Base-by-base conservation (phyloP, 2,113 vertebrate species). In the Maccullochella peelii region DNA sequence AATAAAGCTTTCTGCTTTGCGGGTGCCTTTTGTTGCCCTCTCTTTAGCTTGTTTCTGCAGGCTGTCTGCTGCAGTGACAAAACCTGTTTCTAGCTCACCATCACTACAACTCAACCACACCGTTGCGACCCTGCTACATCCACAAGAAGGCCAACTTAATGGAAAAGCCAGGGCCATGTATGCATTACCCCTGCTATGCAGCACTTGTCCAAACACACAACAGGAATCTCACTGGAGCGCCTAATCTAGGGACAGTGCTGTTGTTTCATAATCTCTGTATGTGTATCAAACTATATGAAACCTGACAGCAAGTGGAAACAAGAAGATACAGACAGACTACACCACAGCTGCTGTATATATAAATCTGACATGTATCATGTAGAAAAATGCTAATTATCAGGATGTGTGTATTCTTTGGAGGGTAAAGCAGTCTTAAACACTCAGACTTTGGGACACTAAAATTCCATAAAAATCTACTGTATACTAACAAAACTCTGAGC, bases 1-100 rank as follows among this genome's bases (percentile, higher is more conserved):
- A 90, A 91, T 79, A 82, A 88, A 76, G 79, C 84, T 79, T 85
- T 87, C 66, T 84, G 82, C 83, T 33, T 88, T 52, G 73, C 27
- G 2, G 30, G 79, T 59, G 72, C 76, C 57, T 89, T 91, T 77
- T 83, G 88, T 83, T 40, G 77, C 40, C 30, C 76, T 62, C 71
- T 78, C 47, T 68, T 57, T 25, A 57, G 47, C 72, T 84, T 61
- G 58, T 74, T 72, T 77, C 62, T 69, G 55, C 36, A 23, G 55
- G 42, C 57, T 69, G 76, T 70, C 67, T 58, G 72, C 38, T 50
- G 58, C 57, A 40, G 62, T 7, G 59, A 88, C 40, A 82, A 62
- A 75, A 77, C 30, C 23, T 23, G 21, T 49, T 78, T 84, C 52
- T 61, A 73, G 58, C 67, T 80, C 62, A 66, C 47, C 77, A 44